Evolutionary conservation across 2,888 invertebrate species (phyloP).

Genomic region (Dioctria linearis): DNA sequence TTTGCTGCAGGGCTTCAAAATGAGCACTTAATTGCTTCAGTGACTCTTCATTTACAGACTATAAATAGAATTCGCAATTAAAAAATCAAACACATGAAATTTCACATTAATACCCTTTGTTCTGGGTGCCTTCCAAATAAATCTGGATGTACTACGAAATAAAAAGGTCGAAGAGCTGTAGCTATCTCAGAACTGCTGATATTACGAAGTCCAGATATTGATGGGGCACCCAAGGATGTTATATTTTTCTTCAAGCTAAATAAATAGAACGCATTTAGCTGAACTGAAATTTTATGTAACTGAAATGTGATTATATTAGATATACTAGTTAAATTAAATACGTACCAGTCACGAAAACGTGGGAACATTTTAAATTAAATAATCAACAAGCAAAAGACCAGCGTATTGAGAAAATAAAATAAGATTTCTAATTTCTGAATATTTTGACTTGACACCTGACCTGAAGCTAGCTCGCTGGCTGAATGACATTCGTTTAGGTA

Average conservation of each 20-base stretch:
- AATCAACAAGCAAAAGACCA: slow-evolving; percentile 15
- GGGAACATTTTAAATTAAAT: slow-evolving; percentile 17
- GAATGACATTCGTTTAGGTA: too few species aligned
- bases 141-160: slow-evolving; percentile 96
- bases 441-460: not conserved
- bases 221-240: not conserved
- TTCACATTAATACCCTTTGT: slow-evolving; percentile 79
- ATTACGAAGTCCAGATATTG: slow-evolving; percentile 54
- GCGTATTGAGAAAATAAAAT: not conserved
- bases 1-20: slow-evolving; percentile 81
- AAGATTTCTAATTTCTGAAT: slow-evolving; percentile 2
- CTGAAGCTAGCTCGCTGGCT: not conserved
- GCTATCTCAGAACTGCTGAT: slow-evolving; percentile 88
- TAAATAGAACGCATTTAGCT: slow-evolving; percentile 5
- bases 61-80: slow-evolving; percentile 7
- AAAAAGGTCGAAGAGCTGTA: slow-evolving; percentile 92
- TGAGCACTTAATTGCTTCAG: slow-evolving; percentile 89
- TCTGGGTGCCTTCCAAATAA: slow-evolving; percentile 92
- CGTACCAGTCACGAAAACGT: slow-evolving; percentile 26
- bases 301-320: not conserved
- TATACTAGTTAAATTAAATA: not conserved
- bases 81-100: not conserved
- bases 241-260: slow-evolving; percentile 26
- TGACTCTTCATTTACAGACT: slow-evolving; percentile 92
- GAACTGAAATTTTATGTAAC: not conserved